Percentiles rank a stretch among this genome's conserved stretches.
Conservation (phyloP, 2,888 invertebrate species). For the Netelia inedita region DNA sequence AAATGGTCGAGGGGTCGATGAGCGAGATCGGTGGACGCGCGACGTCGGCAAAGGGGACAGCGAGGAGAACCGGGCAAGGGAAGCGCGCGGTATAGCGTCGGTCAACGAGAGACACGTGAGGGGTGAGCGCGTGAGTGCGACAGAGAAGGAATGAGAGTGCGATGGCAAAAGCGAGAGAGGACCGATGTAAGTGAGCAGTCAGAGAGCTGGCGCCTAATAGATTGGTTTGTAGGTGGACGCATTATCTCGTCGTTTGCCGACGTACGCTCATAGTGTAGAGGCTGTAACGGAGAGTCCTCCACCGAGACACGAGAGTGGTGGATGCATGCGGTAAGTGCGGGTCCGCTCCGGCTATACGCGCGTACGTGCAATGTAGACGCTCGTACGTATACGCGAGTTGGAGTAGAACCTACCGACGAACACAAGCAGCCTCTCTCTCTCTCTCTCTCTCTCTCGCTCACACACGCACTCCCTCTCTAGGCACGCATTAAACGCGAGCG, state of each 20-base stretch:
- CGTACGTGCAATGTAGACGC: conserved; percentile 40
- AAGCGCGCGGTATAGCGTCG: conserved; percentile 34
- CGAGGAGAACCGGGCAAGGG: conserved; percentile 24
- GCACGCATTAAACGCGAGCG: conserved; percentile 39
- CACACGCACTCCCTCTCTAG: background rate
- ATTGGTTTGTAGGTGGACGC: conserved; percentile 85
- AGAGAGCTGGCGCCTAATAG: conserved; percentile 85
- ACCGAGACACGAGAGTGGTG: conserved; percentile 65
- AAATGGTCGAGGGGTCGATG: conserved; percentile 67
- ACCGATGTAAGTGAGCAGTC: conserved; percentile 84
- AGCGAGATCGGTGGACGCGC: conserved; percentile 76
- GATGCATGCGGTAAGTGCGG: conserved; percentile 50
- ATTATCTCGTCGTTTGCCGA: conserved; percentile 80
- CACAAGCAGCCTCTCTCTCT: background rate
- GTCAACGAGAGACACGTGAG: conserved; percentile 5
- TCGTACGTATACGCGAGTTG: background rate
- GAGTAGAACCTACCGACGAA: background rate
- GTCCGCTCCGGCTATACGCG: conserved; percentile 30
- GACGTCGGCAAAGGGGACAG: background rate
- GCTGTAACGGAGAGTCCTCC: conserved; percentile 56
- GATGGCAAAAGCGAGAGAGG: conserved; percentile 34
- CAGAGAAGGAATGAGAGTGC: conserved; percentile 21
- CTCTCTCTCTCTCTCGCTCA: background rate
- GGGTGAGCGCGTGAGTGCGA: conserved; percentile 9
- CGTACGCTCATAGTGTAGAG: conserved; percentile 64